Evolutionary conservation across 1,140 invertebrate genomes (phyloP).

Genomic region (Scaptomyza hsui): DNA sequence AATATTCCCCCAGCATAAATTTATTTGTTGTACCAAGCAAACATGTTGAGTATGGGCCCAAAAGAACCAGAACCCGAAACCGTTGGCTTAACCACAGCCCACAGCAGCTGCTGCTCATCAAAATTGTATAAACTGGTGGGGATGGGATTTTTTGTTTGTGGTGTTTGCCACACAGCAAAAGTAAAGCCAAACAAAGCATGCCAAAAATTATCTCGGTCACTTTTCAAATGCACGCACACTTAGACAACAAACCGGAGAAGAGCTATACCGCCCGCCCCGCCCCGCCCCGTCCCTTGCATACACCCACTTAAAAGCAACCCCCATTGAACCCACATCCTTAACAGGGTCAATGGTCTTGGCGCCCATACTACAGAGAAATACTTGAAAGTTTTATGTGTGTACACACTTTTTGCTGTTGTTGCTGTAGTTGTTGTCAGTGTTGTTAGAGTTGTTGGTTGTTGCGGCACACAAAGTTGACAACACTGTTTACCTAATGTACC

Average conservation of each 20-base stretch:
- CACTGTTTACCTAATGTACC: constrained; percentile 80
- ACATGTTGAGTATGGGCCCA: constrained; percentile 9
- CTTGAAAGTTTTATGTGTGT: constrained; percentile 50
- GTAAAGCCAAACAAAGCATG: constrained; percentile 76
- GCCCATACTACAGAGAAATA: constrained; percentile 16
- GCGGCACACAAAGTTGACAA: constrained; percentile 59
- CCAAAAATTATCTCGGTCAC: constrained; percentile 81
- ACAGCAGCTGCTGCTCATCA: constrained; percentile 70
- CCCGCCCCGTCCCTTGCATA: background rate
- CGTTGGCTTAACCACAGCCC: constrained; percentile 51
- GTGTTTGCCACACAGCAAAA: constrained; percentile 52
- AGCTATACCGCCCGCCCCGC: background rate
- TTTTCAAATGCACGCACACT: constrained; percentile 77
- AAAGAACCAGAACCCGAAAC: constrained; percentile 18
- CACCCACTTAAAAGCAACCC: background rate
- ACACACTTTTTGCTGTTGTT: constrained; percentile 45
- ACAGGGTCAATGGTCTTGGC: constrained; percentile 52
- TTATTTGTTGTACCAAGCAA: constrained; percentile 56
- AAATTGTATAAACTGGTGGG: constrained; percentile 56
- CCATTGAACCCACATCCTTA: constrained; percentile 25
- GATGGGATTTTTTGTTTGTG: constrained; percentile 28
- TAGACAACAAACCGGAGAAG: constrained; percentile 19
- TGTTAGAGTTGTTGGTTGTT: constrained; percentile 35
- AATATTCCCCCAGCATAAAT: constrained; percentile 59
- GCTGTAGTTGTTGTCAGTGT: constrained; percentile 45